phyloP scores from a whole-genome alignment of 1,140 invertebrate genomes.

The Hycleus cichorii region DNA sequence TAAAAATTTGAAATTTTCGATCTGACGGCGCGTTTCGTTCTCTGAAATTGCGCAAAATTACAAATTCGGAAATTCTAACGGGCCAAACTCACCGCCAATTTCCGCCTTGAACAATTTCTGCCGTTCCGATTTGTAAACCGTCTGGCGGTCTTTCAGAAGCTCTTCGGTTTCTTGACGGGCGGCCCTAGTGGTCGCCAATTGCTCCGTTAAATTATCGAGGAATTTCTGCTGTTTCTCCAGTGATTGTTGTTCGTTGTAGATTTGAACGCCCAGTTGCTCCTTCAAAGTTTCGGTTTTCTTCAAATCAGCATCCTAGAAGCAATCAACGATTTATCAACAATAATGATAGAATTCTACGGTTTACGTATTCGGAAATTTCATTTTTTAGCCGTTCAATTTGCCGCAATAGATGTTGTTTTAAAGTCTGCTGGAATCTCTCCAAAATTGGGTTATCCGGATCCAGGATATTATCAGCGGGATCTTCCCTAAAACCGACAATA shows the following conservation, averaged over 20 bases:
- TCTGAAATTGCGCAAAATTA: no score
- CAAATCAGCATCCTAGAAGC: slow-evolving; percentile 24
- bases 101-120: slow-evolving; percentile 16
- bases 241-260: slow-evolving; percentile 35
- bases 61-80: no score
- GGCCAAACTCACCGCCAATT: background rate
- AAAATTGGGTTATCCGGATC: slow-evolving; percentile 59
- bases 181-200: slow-evolving; percentile 27
- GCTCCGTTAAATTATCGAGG: slow-evolving; percentile 23
- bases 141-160: slow-evolving; percentile 22
- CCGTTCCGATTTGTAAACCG: slow-evolving; percentile 21
- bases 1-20: slow-evolving; percentile 45
- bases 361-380: slow-evolving; percentile 53
- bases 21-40: slow-evolving; percentile 42
- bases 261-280: slow-evolving; percentile 31
- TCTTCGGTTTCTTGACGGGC: slow-evolving; percentile 31
- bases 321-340: background rate
- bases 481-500: background rate
- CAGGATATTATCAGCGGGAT: slow-evolving; percentile 33
- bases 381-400: slow-evolving; percentile 48
- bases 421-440: slow-evolving; percentile 53
- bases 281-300: slow-evolving; percentile 28
- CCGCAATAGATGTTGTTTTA: slow-evolving; percentile 50
- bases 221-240: slow-evolving; percentile 30
- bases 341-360: background rate